These are phyloP conservation scores for Colius striatus DNA, from an alignment of 2,113 vertebrate genomes.

Conservation along the genomic window DNA sequence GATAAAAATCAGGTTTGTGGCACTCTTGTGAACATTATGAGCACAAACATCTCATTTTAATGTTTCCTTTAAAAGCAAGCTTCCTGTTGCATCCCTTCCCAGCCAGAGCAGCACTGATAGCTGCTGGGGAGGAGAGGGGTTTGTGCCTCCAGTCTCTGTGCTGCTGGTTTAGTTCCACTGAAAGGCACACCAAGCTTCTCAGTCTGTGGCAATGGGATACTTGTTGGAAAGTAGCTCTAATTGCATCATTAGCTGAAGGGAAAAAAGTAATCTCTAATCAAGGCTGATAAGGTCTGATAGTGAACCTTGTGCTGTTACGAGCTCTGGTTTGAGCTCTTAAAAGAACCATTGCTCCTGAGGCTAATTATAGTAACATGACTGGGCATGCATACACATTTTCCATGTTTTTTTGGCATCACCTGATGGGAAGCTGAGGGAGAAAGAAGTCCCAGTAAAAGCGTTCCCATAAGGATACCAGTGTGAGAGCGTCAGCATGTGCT, in stretches of 20 bases:
- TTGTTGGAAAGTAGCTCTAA: background rate
- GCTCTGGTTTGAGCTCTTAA: background rate
- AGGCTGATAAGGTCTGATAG: slow-evolving; percentile 11
- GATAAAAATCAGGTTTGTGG: background rate
- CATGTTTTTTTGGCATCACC: slow-evolving; percentile 25
- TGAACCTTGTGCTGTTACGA: background rate
- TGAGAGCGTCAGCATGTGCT: accelerated
- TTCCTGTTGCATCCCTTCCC: background rate
- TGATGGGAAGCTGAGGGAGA: slow-evolving; percentile 32
- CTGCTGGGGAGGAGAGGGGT: background rate
- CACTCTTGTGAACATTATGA: background rate
- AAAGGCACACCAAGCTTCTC: background rate
- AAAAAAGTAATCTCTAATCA: background rate
- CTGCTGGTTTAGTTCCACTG: background rate
- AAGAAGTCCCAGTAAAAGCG: background rate
- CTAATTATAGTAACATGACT: slow-evolving; percentile 43
- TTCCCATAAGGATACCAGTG: background rate
- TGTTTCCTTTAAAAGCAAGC: background rate
- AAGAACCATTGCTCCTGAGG: background rate
- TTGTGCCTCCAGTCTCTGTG: background rate
- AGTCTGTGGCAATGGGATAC: background rate
- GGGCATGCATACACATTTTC: slow-evolving; percentile 48
- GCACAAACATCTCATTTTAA: too few species aligned
- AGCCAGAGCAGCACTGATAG: background rate
- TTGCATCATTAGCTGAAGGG: background rate